Base-by-base conservation (phyloP, 1,140 invertebrate genomes). In the Lordiphosa collinella region DNA sequence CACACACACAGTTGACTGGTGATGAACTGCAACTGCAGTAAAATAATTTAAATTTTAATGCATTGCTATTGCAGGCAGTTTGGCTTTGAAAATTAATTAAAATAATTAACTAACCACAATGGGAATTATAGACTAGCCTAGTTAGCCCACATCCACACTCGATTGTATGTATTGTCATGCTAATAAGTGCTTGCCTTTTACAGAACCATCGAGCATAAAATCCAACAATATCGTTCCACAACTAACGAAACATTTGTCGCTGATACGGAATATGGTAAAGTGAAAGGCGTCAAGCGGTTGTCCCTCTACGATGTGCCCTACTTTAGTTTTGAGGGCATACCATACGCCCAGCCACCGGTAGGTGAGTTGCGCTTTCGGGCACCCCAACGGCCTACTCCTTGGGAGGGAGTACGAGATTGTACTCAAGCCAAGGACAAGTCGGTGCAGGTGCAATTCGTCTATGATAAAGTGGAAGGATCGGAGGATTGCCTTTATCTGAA, bases 401-500 rank as follows among this genome's bases (percentile, higher is more conserved):
- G 88, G 86, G 66, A 85, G 36, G 80, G 78, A 11, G 50, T 75
- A 2, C 59, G 64, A 22, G 72, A 74, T 31, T 88, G 72, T 38
- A 82, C 43, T 35, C 66, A 90, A 50, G 78, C 89, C 60, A 90
- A 91, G 32, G 69, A 88, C 7, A 74, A 62, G 14, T 87, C 89
- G 44, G 63, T 85, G 6, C 91, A 90, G 56, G 70, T 86, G 68
- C 58, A 84, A 7, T 76, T 85, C 29, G 52, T 87, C 1, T 40
- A 47, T 1, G 73, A 80, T 12, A 73, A 70, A 46, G 52, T 87
- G 34, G 70, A 86, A 29, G 91, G 91, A n/a, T 84, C 90, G 5
- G 94, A 95, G 85, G 93, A 95, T 72, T 95, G 94, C 69, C 90
- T 95, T 1, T 92, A 92, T 51, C 69, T 95, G 1, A 94, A 94